Percentiles rank a stretch among this genome's conserved stretches.
phyloP scores from a whole-genome alignment of 1,140 invertebrate species.

The Araneus ventricosus region DNA sequence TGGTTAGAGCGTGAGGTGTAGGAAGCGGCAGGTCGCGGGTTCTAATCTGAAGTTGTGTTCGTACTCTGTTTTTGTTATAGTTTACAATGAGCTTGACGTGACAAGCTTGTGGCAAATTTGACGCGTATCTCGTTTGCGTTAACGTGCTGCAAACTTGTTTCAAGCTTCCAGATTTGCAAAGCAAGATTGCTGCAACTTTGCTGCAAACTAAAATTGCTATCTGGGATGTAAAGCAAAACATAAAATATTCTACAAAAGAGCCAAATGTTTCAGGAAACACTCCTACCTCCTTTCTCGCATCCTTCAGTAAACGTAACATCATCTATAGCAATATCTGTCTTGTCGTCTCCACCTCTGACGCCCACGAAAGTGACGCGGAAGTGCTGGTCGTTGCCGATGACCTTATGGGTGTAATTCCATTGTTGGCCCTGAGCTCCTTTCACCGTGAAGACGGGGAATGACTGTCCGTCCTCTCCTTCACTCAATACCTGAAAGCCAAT shows the following conservation, averaged over 20 bases:
- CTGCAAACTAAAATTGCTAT: background rate
- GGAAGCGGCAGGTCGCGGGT: too few species aligned
- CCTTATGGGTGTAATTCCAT: slow-evolving; percentile 57
- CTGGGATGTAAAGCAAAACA: background rate
- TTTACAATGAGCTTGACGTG: too few species aligned
- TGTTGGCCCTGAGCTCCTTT: slow-evolving; percentile 76
- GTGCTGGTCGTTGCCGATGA: slow-evolving; percentile 76
- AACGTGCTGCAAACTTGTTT: too few species aligned
- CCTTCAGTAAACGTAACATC: slow-evolving; percentile 79
- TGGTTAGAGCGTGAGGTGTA: too few species aligned
- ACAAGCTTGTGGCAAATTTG: too few species aligned
- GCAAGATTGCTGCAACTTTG: too few species aligned
- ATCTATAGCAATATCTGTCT: slow-evolving; percentile 79
- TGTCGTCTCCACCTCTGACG: slow-evolving; percentile 76
- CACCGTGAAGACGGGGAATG: background rate
- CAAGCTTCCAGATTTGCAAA: too few species aligned
- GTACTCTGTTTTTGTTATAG: too few species aligned
- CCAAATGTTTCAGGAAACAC: too few species aligned
- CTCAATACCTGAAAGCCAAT: slow-evolving; percentile 29
- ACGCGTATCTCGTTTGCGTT: too few species aligned
- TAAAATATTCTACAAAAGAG: background rate
- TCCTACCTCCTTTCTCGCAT: slow-evolving; percentile 76
- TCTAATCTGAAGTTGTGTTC: too few species aligned
- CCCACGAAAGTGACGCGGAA: slow-evolving; percentile 78
- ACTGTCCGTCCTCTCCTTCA: slow-evolving; percentile 59